Percentiles rank a stretch among this genome's conserved stretches.
Conservation (phyloP, 2,888 invertebrate genomes). For the Lepidochitona cinerea region DNA sequence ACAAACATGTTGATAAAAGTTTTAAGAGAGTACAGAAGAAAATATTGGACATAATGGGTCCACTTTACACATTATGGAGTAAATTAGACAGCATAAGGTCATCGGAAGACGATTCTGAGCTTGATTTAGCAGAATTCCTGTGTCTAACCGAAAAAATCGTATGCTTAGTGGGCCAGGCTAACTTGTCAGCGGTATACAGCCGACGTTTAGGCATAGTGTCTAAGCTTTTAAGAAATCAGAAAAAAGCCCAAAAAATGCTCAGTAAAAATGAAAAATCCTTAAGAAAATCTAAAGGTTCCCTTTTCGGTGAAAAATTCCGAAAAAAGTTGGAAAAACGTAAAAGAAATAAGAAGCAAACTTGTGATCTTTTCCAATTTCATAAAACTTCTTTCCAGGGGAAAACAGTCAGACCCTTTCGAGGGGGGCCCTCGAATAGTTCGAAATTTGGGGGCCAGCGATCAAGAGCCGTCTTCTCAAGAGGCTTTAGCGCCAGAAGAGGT, state of each 20-base stretch:
- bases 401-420: too few relatives aligned
- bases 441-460: too few relatives aligned
- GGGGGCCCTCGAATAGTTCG: too few relatives aligned
- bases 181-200: neutral
- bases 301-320: constrained; percentile 11
- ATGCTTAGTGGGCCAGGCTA: constrained; percentile 12
- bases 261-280: neutral
- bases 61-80: constrained; percentile 8
- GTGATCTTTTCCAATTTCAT: neutral
- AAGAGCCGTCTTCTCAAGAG: too few relatives aligned
- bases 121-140: constrained; percentile 5
- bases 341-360: neutral
- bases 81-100: neutral
- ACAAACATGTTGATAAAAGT: constrained; percentile 1
- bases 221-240: constrained; percentile 2
- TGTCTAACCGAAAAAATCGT: constrained; percentile 7
- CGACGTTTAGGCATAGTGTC: neutral
- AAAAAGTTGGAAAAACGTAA: neutral
- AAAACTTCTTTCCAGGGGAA: too few relatives aligned
- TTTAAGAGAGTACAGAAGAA: neutral
- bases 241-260: constrained; percentile 1
- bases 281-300: neutral
- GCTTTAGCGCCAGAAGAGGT: too few relatives aligned
- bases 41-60: constrained; percentile 9
- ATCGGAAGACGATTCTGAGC: neutral